Evolutionary conservation across 2,888 invertebrate species (phyloP).

Genomic region (Griposia aprilina): DNA sequence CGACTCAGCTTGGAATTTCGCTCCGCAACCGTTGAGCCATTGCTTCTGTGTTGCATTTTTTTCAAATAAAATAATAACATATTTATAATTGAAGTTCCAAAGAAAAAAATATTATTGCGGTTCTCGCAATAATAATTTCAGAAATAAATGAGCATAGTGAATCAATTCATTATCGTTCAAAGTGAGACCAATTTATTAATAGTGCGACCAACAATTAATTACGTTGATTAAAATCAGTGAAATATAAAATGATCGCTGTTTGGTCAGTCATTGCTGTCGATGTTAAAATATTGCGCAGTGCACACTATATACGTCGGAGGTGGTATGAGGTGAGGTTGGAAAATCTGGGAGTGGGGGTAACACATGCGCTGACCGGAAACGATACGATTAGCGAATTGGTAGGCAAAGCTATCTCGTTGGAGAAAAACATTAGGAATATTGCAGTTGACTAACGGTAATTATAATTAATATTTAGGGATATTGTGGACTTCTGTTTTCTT

Average conservation of each 20-base stretch:
- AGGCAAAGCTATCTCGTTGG: slow-evolving; percentile 45
- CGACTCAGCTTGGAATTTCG: background rate
- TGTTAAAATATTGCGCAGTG: slow-evolving; percentile 23
- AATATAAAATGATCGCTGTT: slow-evolving; percentile 36
- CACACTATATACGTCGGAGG: slow-evolving; percentile 2
- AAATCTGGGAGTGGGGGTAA: slow-evolving; percentile 23
- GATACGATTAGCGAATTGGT: slow-evolving; percentile 63
- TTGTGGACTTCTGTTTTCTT: too few species aligned
- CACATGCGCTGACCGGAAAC: slow-evolving; percentile 60
- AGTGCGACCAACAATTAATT: slow-evolving; percentile 43
- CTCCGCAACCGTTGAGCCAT: background rate
- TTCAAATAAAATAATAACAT: background rate
- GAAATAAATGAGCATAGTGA: slow-evolving; percentile 14
- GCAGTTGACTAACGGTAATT: background rate
- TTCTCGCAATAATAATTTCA: background rate
- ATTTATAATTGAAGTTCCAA: background rate
- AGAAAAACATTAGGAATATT: slow-evolving; percentile 1
- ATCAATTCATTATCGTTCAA: slow-evolving; percentile 29
- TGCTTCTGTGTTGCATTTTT: background rate
- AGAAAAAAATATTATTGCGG: too few species aligned
- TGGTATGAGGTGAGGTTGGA: slow-evolving; percentile 33
- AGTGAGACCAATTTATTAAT: slow-evolving; percentile 29
- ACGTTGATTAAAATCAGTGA: slow-evolving; percentile 49
- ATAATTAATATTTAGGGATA: background rate
- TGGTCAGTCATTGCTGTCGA: slow-evolving; percentile 6